Base-by-base conservation (phyloP, 30 jellyfish, hydroid and myxozoan genomes). In the Aurelia aurita region DNA sequence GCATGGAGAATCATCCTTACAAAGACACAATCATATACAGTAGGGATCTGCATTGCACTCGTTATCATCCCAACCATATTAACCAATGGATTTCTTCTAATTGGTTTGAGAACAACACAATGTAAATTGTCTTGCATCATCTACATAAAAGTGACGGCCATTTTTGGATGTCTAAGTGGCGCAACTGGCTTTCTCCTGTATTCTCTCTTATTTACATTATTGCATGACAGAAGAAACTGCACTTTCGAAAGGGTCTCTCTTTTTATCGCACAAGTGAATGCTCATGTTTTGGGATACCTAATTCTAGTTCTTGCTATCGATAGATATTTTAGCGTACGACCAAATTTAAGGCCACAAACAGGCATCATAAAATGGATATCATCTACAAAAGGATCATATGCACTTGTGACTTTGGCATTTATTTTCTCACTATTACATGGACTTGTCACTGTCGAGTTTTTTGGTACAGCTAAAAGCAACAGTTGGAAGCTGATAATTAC, bases 361-460 rank as follows among this genome's bases (percentile, higher is more conserved):
- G 32, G 71, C 20, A 22, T 47, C 15, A 58, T 86, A 8, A 53
- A 43, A 53, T 35, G 44, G 81, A 70, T 70, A 29, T 73, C 19
- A 45, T 69, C 93, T 5, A 57, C 27, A 47, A 25, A 18, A 14
- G 86, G 85, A 25, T 69, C 81, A 12, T 58, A 27, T 25, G n/a
- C 72, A 22, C 46, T 60, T n/a, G 46, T 23, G 14, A 3, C 32
- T 3, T 11, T 57, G 16, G 26, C 59, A 6, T 1, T 60, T 31
- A 16, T 70, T 25, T 18, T 83, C 66, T 83, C 93, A 2, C 19
- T 71, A 1, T 59, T 83, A 14, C 93, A 83, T 45, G 93, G 87
- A 22, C 47, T 70, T 6, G 93, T 83, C 14, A 54, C 93, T 0
- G 76, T 67, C 31, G 55, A 83, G 74, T 70, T 69, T 58, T 83